Evolutionary conservation across 64 coral and sea anemone species (phyloP).

Genomic region (Montipora sp.): DNA sequence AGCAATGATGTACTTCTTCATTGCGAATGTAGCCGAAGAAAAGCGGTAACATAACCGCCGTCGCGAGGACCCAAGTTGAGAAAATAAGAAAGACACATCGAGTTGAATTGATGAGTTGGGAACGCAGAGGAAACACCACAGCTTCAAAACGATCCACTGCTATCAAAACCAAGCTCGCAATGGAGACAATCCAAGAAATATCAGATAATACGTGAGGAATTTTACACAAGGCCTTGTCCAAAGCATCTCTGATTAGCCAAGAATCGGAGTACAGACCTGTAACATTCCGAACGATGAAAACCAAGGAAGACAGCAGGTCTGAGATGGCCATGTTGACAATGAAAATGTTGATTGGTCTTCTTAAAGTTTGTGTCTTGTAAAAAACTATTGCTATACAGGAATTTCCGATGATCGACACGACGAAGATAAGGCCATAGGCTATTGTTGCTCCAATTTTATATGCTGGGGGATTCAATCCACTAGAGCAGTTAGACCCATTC

Average conservation of each 20-base stretch:
- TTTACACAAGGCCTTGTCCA: background rate
- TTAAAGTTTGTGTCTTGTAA: background rate
- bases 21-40: background rate
- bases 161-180: background rate
- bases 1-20: background rate
- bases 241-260: background rate
- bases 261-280: background rate
- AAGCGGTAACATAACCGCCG: background rate
- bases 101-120: background rate
- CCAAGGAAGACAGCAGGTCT: background rate
- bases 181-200: background rate
- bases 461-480: background rate
- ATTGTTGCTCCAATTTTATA: background rate
- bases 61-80: background rate
- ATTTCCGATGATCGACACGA: background rate
- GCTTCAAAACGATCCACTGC: background rate
- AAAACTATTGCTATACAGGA: background rate
- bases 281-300: background rate
- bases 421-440: background rate
- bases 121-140: background rate
- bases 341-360: constrained; percentile 3
- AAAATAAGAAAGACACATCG: background rate
- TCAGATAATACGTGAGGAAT: background rate
- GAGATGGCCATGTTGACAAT: background rate
- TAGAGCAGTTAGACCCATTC: background rate